Conservation (phyloP, 2,113 vertebrate species). For the Herpailurus yagouaroundi region DNA sequence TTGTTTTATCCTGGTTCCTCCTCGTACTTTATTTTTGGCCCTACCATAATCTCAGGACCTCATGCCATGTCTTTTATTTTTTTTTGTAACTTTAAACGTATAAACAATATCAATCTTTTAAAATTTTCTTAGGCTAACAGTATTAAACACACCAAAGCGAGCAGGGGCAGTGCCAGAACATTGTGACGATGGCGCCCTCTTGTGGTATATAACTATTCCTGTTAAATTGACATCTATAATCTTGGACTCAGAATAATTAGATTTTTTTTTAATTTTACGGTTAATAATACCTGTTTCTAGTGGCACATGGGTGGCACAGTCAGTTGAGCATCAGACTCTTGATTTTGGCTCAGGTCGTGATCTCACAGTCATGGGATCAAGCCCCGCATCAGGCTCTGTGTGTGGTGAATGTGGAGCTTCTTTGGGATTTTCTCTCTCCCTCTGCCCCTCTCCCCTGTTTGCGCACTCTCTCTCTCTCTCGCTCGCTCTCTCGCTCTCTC, state of each 20-base stretch:
- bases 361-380: too few relatives aligned
- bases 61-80: neutral
- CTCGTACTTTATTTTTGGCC: neutral
- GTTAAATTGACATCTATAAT: neutral
- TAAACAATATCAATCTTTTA: neutral
- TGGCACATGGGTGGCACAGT: too few relatives aligned
- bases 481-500: too few relatives aligned
- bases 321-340: too few relatives aligned
- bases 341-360: too few relatives aligned
- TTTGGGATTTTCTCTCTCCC: too few relatives aligned
- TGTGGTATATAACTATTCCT: neutral
- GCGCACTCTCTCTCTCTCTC: too few relatives aligned
- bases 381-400: too few relatives aligned
- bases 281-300: neutral
- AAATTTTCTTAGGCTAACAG: neutral
- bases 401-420: too few relatives aligned
- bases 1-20: neutral
- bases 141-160: neutral
- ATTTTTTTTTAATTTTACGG: neutral
- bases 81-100: neutral
- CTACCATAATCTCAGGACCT: neutral
- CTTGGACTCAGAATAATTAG: neutral
- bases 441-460: too few relatives aligned
- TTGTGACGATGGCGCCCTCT: constrained; percentile 57
- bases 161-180: neutral